Base-by-base conservation (phyloP, 2,113 vertebrate species). In the Parotia lawesii region DNA sequence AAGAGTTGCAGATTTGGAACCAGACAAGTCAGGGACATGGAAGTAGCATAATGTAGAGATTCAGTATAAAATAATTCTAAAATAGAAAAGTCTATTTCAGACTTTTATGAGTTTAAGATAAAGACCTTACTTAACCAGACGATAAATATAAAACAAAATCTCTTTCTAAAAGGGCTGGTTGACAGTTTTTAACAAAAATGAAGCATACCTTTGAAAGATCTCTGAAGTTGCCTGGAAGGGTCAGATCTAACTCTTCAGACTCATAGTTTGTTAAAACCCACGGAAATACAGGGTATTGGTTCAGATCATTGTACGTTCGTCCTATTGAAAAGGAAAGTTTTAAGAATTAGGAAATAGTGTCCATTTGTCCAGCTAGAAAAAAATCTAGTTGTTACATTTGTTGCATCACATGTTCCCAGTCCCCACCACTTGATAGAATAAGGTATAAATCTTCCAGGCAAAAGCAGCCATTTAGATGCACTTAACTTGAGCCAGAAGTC, bases 261-360 rank as follows among this genome's bases (percentile, higher is more conserved):
- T 99, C 99, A 76, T 99, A 99, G 97, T 99, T 99, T 96, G 99
- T 99, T 97, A 99, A 98, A 73, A 99, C 99, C 99, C 99, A 99
- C 0, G 99, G 99, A 97, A 99, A 99, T 67, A 99, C 98, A 5
- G 99, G 99, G 94, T 99, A 99, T 92, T 99, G 99, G 96, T 99
- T 99, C 94, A 99, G 97, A 96, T 99, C 99, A 95, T 99, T 99
- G 95, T 99, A 99, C 0, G 99, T 99, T 96, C 99, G 98, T 95
- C 99, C 99, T 99, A 84, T 81, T 45, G 71, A 87, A 94, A 97
- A 97, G 96, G 90, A 90, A 69, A 97, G 79, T 88, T 93, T 58
- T 54, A 58, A 76, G 40, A 92, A 64, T 87, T 53, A 81, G 64
- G 35, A 80, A 74, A 54, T 33, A 87, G 35, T 14, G 35, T 51